phyloP scores from a whole-genome alignment of 2,888 invertebrate species.

The Ethmia dodecea region DNA sequence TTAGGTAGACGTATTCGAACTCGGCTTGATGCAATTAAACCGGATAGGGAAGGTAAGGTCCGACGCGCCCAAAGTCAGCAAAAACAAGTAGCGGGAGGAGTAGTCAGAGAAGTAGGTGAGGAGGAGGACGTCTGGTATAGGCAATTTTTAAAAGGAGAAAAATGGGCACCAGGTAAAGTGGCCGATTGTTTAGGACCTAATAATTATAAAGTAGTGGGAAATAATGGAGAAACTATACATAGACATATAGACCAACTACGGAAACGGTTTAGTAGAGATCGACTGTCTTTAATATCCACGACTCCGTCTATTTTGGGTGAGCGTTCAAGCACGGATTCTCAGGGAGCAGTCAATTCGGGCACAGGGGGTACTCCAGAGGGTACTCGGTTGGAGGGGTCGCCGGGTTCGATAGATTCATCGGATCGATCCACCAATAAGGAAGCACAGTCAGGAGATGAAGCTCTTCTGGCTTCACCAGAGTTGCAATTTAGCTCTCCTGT shows the following conservation, averaged over 20 bases:
- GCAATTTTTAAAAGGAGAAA: constrained; percentile 8
- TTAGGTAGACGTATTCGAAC: no score
- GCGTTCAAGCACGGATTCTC: no score
- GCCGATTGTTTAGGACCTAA: constrained; percentile 1
- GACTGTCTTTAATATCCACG: no score
- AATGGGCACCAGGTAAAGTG: constrained; percentile 8
- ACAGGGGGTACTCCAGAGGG: no score
- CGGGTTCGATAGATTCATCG: no score
- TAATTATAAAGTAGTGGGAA: constrained; percentile 3
- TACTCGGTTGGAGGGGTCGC: no score
- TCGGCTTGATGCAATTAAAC: constrained; percentile 9
- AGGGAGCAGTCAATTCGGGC: no score
- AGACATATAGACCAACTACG: constrained; percentile 9
- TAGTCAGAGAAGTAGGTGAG: not conserved
- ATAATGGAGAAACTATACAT: constrained; percentile 3
- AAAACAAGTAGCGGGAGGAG: not conserved
- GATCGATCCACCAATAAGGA: no score
- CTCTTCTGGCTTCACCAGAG: no score
- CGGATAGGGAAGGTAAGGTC: constrained; percentile 8
- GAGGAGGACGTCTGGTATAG: constrained; percentile 9
- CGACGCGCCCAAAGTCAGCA: constrained; percentile 3
- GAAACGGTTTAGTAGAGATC: not conserved
- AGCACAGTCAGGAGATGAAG: no score
- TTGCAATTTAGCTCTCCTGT: no score
- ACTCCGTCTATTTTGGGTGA: no score